Percentiles rank a stretch among this genome's conserved stretches.
Evolutionary conservation across 2,888 invertebrate species (phyloP).

Genomic region (Odontocolon sp.): DNA sequence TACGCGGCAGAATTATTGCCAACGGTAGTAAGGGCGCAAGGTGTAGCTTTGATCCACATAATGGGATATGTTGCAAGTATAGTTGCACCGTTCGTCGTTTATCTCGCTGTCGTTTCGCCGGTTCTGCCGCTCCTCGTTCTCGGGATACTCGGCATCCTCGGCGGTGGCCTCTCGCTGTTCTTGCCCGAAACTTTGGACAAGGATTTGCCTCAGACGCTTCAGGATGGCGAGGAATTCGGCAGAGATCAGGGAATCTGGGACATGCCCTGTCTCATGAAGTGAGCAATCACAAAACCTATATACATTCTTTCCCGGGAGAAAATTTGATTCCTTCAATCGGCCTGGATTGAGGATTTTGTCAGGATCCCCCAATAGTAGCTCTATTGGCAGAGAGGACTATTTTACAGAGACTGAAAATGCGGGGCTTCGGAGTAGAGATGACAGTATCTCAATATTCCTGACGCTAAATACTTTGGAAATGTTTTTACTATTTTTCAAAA

Average conservation of each 20-base stretch:
- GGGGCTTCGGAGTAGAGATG: too few relatives aligned
- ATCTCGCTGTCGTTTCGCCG: slow-evolving; percentile 88
- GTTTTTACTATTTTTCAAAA: too few relatives aligned
- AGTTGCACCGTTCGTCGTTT: slow-evolving; percentile 92
- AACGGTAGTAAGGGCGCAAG: slow-evolving; percentile 93
- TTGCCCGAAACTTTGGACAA: slow-evolving; percentile 93
- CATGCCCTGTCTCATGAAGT: slow-evolving; percentile 89
- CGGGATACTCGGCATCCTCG: slow-evolving; percentile 88
- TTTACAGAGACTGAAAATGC: too few relatives aligned
- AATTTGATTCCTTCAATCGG: too few relatives aligned
- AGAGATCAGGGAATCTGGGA: slow-evolving; percentile 91
- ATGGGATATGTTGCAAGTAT: slow-evolving; percentile 94
- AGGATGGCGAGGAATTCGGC: slow-evolving; percentile 94
- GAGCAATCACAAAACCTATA: slow-evolving; percentile 75
- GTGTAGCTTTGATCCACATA: slow-evolving; percentile 92
- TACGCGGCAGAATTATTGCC: slow-evolving; percentile 94
- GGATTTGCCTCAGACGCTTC: slow-evolving; percentile 92
- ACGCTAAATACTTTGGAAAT: too few relatives aligned
- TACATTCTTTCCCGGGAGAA: too few relatives aligned
- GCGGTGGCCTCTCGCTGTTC: slow-evolving; percentile 89
- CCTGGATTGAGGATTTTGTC: too few relatives aligned
- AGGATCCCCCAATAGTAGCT: too few relatives aligned
- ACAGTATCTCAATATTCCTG: too few relatives aligned
- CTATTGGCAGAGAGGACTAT: too few relatives aligned
- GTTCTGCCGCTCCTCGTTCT: slow-evolving; percentile 89